Evolutionary conservation across 2,888 invertebrate species (phyloP).

Genomic region (Eristalinus sepulchralis): DNA sequence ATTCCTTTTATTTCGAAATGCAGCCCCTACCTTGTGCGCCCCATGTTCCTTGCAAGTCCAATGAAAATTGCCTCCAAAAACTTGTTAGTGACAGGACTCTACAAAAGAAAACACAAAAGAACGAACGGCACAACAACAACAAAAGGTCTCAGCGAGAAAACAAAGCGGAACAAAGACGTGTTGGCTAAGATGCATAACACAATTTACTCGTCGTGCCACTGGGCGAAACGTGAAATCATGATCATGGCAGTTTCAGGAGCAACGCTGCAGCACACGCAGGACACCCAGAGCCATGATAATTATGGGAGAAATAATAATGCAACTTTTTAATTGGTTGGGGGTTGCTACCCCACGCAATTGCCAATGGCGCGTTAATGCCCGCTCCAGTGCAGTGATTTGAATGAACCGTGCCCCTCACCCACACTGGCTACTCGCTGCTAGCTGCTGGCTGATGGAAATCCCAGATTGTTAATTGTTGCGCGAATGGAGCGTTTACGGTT

Average conservation of each 20-base stretch:
- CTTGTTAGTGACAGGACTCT: constrained; percentile 48
- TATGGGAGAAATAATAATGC: constrained; percentile 62
- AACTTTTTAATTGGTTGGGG: constrained; percentile 62
- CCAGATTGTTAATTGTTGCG: not conserved
- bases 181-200: constrained; percentile 4
- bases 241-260: constrained; percentile 31
- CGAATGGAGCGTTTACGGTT: not conserved
- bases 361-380: constrained; percentile 19
- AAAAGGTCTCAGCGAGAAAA: constrained; percentile 43
- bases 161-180: constrained; percentile 35
- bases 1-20: constrained; percentile 61
- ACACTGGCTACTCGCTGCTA: not conserved
- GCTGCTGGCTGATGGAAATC: not conserved
- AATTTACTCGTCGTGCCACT: not conserved
- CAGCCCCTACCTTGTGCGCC: constrained; percentile 37
- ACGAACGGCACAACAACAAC: not conserved
- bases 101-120: not conserved
- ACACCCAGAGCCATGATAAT: constrained; percentile 60
- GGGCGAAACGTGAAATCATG: constrained; percentile 36
- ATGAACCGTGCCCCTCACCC: not conserved
- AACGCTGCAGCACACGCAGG: constrained; percentile 25
- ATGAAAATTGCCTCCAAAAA: constrained; percentile 62
- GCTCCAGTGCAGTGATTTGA: constrained; percentile 3
- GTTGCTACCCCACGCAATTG: constrained; percentile 15
- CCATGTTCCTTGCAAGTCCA: constrained; percentile 43